Conservation (phyloP, 2,888 invertebrate species). For the Microplitis deprimator region DNA sequence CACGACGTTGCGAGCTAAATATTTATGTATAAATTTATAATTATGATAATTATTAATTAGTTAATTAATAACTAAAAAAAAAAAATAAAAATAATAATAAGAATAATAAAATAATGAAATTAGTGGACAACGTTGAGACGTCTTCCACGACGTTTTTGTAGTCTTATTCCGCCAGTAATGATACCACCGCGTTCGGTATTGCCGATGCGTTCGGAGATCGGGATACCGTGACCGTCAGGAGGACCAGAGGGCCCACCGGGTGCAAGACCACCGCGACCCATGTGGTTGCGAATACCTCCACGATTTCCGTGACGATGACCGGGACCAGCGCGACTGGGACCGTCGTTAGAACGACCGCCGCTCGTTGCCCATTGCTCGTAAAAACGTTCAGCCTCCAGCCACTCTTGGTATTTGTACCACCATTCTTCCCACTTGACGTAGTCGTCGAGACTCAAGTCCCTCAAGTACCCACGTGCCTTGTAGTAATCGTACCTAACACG, state of each 20-base stretch:
- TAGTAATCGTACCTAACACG: slow-evolving; percentile 91
- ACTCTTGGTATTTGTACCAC: slow-evolving; percentile 95
- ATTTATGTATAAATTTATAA: neutral
- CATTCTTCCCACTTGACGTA: slow-evolving; percentile 95
- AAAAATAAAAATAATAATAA: neutral
- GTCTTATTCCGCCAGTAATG: slow-evolving; percentile 59
- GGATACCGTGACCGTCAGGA: neutral
- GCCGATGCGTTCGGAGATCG: neutral
- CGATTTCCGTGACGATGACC: slow-evolving; percentile 71
- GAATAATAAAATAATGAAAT: slow-evolving; percentile 27
- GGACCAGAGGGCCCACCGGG: neutral
- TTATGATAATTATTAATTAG: neutral
- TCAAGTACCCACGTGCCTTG: slow-evolving; percentile 87
- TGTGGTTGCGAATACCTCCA: slow-evolving; percentile 49
- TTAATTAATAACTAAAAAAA: neutral
- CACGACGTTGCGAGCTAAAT: slow-evolving; percentile 2
- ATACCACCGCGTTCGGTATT: slow-evolving; percentile 40
- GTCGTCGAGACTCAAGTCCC: slow-evolving; percentile 85
- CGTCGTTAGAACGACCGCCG: neutral
- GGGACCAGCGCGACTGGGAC: slow-evolving; percentile 40
- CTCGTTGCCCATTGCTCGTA: slow-evolving; percentile 79
- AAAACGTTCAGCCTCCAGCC: slow-evolving; percentile 86
- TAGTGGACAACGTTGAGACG: slow-evolving; percentile 64
- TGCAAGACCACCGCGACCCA: neutral
- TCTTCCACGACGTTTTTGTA: slow-evolving; percentile 61